Percentiles rank a stretch among this genome's conserved stretches.
Conservation (phyloP, 1,140 invertebrate genomes). For the Atta cephalotes region DNA sequence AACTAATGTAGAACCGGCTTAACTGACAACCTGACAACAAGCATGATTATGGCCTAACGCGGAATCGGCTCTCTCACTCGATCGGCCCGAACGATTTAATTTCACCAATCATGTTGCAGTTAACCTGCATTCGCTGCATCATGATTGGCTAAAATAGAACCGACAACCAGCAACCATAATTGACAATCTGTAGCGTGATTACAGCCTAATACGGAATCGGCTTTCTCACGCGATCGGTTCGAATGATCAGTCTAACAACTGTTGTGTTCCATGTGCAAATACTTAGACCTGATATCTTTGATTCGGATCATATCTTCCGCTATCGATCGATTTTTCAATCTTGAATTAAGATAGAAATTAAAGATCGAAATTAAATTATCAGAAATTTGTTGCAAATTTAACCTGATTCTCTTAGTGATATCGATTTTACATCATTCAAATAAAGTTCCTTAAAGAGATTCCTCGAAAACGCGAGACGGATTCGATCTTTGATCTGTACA, state of each 20-base stretch:
- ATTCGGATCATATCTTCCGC: neutral
- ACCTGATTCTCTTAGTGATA: neutral
- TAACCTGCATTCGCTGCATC: too few relatives aligned
- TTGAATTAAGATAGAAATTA: neutral
- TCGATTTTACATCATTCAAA: too few relatives aligned
- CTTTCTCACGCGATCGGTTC: neutral
- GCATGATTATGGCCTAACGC: too few relatives aligned
- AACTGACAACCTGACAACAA: too few relatives aligned
- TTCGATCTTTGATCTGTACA: constrained; percentile 29
- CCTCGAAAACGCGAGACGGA: neutral
- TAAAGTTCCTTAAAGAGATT: neutral
- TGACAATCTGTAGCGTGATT: too few relatives aligned
- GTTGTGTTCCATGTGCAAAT: neutral
- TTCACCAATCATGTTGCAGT: too few relatives aligned
- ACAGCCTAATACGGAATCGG: constrained; percentile 28
- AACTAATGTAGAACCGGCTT: too few relatives aligned
- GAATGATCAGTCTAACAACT: neutral
- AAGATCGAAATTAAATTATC: neutral
- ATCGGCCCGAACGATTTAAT: too few relatives aligned
- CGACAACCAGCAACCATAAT: too few relatives aligned
- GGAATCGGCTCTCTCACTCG: too few relatives aligned
- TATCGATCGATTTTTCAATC: neutral
- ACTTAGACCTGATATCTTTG: neutral
- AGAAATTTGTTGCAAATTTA: neutral
- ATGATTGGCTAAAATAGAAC: too few relatives aligned